These are phyloP conservation scores for Corydoras maculifer DNA, from an alignment of 2,113 vertebrate genomes.

Conservation along the genomic window DNA sequence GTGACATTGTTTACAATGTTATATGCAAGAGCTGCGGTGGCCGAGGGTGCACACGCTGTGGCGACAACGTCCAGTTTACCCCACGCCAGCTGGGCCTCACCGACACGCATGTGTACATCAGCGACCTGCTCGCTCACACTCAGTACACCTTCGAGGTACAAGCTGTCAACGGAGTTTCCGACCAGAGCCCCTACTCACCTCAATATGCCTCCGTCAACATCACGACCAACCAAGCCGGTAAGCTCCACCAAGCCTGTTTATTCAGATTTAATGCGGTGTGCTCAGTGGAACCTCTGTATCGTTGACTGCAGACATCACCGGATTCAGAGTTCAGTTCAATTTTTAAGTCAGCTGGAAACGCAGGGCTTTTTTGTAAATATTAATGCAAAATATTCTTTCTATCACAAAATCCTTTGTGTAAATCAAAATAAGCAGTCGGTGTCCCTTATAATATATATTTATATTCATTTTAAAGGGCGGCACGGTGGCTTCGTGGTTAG, in stretches of 20 bases:
- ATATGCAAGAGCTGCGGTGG: slow-evolving; percentile 96
- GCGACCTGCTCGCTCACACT: slow-evolving; percentile 91
- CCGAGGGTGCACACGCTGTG: slow-evolving; percentile 88
- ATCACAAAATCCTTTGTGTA: no score
- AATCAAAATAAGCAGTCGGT: no score
- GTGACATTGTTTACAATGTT: slow-evolving; percentile 95
- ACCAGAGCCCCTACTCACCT: slow-evolving; percentile 94
- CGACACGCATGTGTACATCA: slow-evolving; percentile 85
- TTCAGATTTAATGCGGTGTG: no score
- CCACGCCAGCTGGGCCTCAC: slow-evolving; percentile 93
- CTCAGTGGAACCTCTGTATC: no score
- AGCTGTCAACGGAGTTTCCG: slow-evolving; percentile 92
- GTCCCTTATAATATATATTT: no score
- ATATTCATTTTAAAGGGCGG: no score
- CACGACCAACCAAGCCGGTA: slow-evolving; percentile 98
- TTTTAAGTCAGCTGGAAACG: no score
- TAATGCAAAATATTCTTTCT: no score
- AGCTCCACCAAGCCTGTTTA: slow-evolving; percentile 49
- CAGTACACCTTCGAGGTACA: slow-evolving; percentile 98
- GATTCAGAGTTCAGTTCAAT: no score
- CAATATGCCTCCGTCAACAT: slow-evolving; percentile 94
- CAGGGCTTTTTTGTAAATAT: no score
- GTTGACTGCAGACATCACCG: no score
- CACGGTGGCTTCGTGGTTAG: no score
- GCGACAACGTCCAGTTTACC: slow-evolving; percentile 91